Evolutionary conservation across 2,797 vertebrate species (phyloP), one percentile per base, ranked within the genome.

Genomic region (Sebastes melanostomus): DNA sequence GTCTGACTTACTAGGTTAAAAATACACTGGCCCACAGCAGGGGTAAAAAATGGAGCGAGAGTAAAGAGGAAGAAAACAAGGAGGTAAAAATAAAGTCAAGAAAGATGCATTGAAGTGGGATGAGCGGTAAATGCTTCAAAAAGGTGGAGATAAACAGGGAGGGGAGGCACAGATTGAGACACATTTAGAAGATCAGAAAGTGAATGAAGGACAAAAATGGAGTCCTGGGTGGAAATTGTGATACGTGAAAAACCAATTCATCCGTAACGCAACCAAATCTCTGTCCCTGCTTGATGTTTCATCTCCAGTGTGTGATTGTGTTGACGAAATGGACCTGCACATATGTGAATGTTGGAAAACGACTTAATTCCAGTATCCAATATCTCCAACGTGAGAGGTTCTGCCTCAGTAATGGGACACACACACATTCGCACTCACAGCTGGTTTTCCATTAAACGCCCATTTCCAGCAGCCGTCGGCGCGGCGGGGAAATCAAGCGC

Each of bases 401-500:
- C 30, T 70, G 77, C 46, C 66, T 55, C 58, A 59, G 75, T 80
- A 78, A 73, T 30, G 60, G 12, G 61, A 69, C 70, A 62, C 75
- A 62, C 66, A 2, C 5, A 66, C 61, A 55, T 66, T 65, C 66
- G 54, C 56, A 29, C 34, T 52, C 50, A 55, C 7, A 71, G 10
- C 55, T 20, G 1, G 52, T 27, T 69, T 85, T 84, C 78, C 80
- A 87, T 86, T 89, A 83, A 92, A 86, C 16, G 9, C 36, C 67
- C 24, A 82, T 92, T 92, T 86, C 87, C 72, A 76, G 80, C 80
- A 72, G 87, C 76, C 67, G 69, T 80, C 18, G 5, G 81, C 22
- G 6, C n/a, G 27, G 71, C 52, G 22, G 63, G 75, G 59, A 82
- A 88, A 91, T 91, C 88, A 84, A 82, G 80, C 10, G 20, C 80